Conservation (phyloP, 1,140 invertebrate species). For the Colletes latitarsis region DNA sequence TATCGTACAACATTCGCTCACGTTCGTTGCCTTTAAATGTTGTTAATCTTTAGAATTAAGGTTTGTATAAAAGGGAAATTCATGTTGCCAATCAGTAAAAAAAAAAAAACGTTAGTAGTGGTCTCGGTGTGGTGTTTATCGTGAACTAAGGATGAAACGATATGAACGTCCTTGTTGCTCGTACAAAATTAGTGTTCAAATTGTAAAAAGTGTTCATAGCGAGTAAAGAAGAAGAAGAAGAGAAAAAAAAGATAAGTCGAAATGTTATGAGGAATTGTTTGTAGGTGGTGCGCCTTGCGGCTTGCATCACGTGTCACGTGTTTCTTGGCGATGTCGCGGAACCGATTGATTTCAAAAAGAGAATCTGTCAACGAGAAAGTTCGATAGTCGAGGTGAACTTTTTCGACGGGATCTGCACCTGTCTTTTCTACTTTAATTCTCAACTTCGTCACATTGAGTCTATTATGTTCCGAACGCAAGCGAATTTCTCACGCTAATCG, state of each 20-base stretch:
- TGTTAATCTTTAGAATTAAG: slow-evolving; percentile 67
- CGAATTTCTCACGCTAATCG: slow-evolving; percentile 64
- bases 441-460: not conserved
- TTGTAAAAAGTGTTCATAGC: slow-evolving; percentile 65
- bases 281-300: slow-evolving; percentile 1
- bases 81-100: slow-evolving; percentile 59
- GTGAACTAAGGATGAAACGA: slow-evolving; percentile 13
- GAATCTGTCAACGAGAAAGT: not conserved
- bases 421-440: slow-evolving; percentile 1
- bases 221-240: not conserved
- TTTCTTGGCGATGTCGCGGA: not conserved
- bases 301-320: slow-evolving; percentile 19
- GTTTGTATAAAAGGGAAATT: slow-evolving; percentile 62
- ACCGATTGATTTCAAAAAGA: slow-evolving; percentile 28
- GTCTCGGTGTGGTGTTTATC: slow-evolving; percentile 14
- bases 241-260: slow-evolving; percentile 24
- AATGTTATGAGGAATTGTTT: slow-evolving; percentile 36
- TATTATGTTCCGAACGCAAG: slow-evolving; percentile 11
- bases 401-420: slow-evolving; percentile 41
- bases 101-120: slow-evolving; percentile 27
- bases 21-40: slow-evolving; percentile 65
- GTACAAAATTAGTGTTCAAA: slow-evolving; percentile 69
- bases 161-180: slow-evolving; percentile 38
- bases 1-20: slow-evolving; percentile 59
- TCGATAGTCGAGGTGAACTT: not conserved